A percentile compares a stretch with the other conserved stretches of the same genome.
Conservation (phyloP, 1,140 invertebrate species). For the Drosophila punjabiensis region DNA sequence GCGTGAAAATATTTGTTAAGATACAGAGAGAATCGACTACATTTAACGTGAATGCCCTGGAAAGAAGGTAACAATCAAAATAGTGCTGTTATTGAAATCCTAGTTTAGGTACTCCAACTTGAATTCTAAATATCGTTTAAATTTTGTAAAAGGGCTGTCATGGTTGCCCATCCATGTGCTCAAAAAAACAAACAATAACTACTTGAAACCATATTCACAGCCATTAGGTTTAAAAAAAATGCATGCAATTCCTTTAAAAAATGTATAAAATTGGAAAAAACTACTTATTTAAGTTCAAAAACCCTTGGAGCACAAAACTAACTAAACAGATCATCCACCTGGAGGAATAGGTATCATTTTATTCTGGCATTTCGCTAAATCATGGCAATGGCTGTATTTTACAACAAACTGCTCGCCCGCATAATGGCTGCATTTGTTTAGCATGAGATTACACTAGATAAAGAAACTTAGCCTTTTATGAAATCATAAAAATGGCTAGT, state of each 20-base stretch:
- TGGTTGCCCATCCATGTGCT: neutral
- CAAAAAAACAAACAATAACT: neutral
- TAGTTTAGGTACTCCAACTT: too few species aligned
- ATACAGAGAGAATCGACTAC: neutral
- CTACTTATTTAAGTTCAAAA: neutral
- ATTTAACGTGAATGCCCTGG: neutral
- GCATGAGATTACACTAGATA: slow-evolving; percentile 23
- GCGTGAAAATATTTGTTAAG: neutral
- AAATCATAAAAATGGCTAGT: neutral
- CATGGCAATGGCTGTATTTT: slow-evolving; percentile 1
- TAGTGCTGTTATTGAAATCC: too few species aligned
- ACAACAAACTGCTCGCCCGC: neutral
- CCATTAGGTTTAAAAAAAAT: neutral
- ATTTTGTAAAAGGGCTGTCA: too few species aligned
- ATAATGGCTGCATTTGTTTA: slow-evolving; percentile 18
- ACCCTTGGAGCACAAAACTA: neutral
- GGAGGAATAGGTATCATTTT: neutral
- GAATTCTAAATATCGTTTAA: too few species aligned
- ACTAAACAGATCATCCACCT: neutral
- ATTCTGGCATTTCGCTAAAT: neutral
- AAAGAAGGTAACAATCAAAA: neutral
- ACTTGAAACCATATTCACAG: neutral
- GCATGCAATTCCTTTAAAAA: neutral
- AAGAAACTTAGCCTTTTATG: neutral
- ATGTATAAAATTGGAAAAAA: neutral